Conservation (phyloP, 2,888 invertebrate species). For the Hypsopygia costalis region DNA sequence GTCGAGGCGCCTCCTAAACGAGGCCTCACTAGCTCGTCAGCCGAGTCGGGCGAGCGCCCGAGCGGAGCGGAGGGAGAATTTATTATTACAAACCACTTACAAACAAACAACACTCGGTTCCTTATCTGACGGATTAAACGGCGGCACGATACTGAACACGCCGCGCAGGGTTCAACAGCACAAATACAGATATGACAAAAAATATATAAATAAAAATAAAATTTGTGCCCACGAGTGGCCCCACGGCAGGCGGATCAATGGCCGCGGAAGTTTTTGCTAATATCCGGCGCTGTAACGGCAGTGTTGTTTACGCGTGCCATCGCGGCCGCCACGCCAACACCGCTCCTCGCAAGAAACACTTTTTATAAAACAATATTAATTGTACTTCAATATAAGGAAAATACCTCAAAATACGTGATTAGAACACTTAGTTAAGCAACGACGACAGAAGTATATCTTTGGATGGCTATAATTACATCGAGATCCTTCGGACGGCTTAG, state of each 20-base stretch:
- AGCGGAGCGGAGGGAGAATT: too few species aligned
- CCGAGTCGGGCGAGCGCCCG: slow-evolving; percentile 20
- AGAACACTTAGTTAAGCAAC: too few species aligned
- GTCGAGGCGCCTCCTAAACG: slow-evolving; percentile 64
- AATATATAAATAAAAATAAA: slow-evolving; percentile 43
- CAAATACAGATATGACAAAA: slow-evolving; percentile 40
- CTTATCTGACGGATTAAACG: slow-evolving; percentile 51
- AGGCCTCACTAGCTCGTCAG: slow-evolving; percentile 54
- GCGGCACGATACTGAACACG: slow-evolving; percentile 35
- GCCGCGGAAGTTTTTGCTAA: slow-evolving; percentile 56
- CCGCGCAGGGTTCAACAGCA: slow-evolving; percentile 46
- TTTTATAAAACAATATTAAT: too few species aligned
- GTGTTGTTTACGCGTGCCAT: slow-evolving; percentile 25
- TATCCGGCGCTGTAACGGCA: slow-evolving; percentile 42
- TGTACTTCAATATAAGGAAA: too few species aligned
- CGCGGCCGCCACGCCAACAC: not conserved
- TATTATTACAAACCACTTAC: too few species aligned
- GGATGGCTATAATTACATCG: too few species aligned
- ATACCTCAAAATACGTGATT: too few species aligned
- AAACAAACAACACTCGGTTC: slow-evolving; percentile 59
- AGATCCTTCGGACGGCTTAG: too few species aligned
- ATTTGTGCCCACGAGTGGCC: slow-evolving; percentile 44
- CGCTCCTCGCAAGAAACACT: not conserved
- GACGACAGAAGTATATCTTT: too few species aligned
- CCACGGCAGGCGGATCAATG: slow-evolving; percentile 46